These are phyloP conservation scores for Nomada fabriciana DNA, from an alignment of 2,888 invertebrate species.

Conservation along the genomic window DNA sequence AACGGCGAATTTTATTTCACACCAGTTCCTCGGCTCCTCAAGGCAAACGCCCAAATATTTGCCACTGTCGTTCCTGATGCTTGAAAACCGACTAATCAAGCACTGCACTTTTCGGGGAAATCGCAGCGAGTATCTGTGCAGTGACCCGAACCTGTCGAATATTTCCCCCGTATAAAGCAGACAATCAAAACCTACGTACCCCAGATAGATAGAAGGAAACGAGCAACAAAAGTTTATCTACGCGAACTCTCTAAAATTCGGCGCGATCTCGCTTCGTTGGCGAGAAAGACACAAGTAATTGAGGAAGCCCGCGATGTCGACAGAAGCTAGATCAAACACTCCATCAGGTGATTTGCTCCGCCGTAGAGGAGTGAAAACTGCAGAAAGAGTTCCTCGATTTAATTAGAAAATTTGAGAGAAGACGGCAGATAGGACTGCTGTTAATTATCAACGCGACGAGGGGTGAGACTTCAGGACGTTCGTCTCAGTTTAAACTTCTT, in stretches of 20 bases:
- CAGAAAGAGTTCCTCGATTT: slow-evolving; percentile 59
- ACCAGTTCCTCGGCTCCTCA: slow-evolving; percentile 36
- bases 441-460: slow-evolving; percentile 59
- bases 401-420: slow-evolving; percentile 57
- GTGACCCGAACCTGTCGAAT: slow-evolving; percentile 7
- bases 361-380: slow-evolving; percentile 37
- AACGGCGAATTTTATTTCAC: slow-evolving; percentile 58
- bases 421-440: slow-evolving; percentile 42
- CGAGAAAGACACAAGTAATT: slow-evolving; percentile 30
- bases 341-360: slow-evolving; percentile 41
- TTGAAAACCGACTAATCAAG: slow-evolving; percentile 37
- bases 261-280: not conserved
- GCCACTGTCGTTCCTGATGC: slow-evolving; percentile 36
- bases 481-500: slow-evolving; percentile 40
- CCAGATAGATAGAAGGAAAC: not conserved
- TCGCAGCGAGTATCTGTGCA: slow-evolving; percentile 4
- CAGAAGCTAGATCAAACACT: slow-evolving; percentile 54
- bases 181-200: too few species aligned
- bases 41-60: slow-evolving; percentile 63
- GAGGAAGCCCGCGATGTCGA: slow-evolving; percentile 14
- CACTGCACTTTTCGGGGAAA: slow-evolving; percentile 1
- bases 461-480: slow-evolving; percentile 2
- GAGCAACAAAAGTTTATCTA: not conserved
- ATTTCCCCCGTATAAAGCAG: not conserved
- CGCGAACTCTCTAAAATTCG: not conserved